Conservation (phyloP, 2,113 vertebrate species). For the Epinephelus lanceolatus region DNA sequence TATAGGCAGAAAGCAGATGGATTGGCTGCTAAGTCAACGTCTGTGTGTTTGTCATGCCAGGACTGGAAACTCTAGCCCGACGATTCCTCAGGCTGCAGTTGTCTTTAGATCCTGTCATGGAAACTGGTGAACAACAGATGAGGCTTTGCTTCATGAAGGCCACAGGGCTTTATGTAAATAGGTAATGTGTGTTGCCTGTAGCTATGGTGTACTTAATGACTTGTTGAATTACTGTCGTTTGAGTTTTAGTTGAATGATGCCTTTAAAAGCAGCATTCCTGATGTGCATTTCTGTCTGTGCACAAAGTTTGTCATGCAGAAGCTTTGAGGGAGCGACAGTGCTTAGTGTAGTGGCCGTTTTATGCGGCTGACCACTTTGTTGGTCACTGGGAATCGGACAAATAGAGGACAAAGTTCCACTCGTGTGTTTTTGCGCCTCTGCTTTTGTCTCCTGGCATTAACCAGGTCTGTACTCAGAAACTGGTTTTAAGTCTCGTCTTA, state of each 20-base stretch:
- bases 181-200: constrained; percentile 10
- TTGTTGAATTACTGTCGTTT: neutral
- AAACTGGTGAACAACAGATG: constrained; percentile 18
- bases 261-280: neutral
- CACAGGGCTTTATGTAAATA: neutral
- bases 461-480: neutral
- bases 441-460: neutral
- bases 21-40: constrained; percentile 28
- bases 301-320: neutral
- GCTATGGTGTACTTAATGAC: neutral
- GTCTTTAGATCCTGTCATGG: constrained; percentile 27
- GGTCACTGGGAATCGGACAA: neutral
- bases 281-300: neutral
- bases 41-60: constrained; percentile 42
- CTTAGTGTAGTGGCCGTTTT: neutral
- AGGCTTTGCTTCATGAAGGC: neutral
- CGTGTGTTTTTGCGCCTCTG: neutral
- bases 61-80: constrained; percentile 62
- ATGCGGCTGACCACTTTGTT: neutral
- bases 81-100: constrained; percentile 35
- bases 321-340: neutral
- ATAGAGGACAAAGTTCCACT: neutral
- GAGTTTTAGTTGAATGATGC: neutral
- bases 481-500: neutral
- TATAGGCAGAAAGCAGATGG: constrained; percentile 48